Conservation (phyloP, 1,140 invertebrate genomes). For the Tenebrio molitor region DNA sequence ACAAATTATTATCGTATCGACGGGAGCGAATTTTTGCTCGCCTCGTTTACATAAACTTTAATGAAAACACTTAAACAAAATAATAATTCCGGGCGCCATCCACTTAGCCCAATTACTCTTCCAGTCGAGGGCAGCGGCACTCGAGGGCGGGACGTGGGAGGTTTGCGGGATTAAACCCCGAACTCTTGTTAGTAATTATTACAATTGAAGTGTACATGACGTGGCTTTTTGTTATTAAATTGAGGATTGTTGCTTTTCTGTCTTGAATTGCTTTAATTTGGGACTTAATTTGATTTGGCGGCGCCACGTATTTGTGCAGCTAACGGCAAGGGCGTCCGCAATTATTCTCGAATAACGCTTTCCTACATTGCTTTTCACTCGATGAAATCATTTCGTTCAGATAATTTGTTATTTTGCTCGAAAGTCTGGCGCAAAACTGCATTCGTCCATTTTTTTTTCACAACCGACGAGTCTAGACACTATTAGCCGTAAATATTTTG, state of each 20-base stretch:
- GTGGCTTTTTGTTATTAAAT: constrained; percentile 54
- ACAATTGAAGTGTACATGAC: constrained; percentile 52
- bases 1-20: constrained; percentile 17
- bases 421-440: constrained; percentile 1
- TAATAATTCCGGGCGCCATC: constrained; percentile 35
- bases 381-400: constrained; percentile 26
- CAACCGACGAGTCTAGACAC: constrained; percentile 13
- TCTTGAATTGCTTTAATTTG: constrained; percentile 47
- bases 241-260: constrained; percentile 52
- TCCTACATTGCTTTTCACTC: constrained; percentile 13
- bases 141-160: background rate
- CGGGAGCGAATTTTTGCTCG: background rate
- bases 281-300: constrained; percentile 46
- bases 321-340: constrained; percentile 22
- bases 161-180: constrained; percentile 9
- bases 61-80: constrained; percentile 35
- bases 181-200: constrained; percentile 50
- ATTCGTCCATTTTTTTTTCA: constrained; percentile 9
- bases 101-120: constrained; percentile 37
- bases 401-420: constrained; percentile 27
- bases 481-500: constrained; percentile 17
- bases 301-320: constrained; percentile 40
- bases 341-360: constrained; percentile 41
- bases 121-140: background rate
- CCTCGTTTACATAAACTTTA: constrained; percentile 19